Percentiles rank a stretch among this genome's conserved stretches.
Evolutionary conservation across 2,797 vertebrate genomes (phyloP).

Genomic region (Coregonus suidteri): DNA sequence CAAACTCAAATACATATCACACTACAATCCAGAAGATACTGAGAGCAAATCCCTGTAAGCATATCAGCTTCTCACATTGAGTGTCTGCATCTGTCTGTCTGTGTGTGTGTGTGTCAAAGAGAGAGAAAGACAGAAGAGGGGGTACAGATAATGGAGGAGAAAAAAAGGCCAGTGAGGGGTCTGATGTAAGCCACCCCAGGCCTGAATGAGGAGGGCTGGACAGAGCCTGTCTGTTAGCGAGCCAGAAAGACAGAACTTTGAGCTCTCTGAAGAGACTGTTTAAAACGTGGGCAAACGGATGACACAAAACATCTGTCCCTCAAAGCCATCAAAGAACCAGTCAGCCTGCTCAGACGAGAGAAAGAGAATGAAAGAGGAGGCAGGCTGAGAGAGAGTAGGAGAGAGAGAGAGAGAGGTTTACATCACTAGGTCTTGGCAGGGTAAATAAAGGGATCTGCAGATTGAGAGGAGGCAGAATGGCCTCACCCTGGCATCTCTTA

Average conservation of each 20-base stretch:
- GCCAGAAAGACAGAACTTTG: constrained; percentile 28
- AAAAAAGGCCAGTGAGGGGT: neutral
- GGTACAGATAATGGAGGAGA: neutral
- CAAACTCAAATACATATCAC: neutral
- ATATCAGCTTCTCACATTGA: neutral
- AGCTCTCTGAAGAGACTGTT: constrained; percentile 11
- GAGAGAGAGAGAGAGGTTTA: constrained; percentile 39
- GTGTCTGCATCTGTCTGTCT: neutral
- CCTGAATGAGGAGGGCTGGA: neutral
- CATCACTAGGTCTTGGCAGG: constrained; percentile 55
- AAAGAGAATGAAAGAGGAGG: constrained; percentile 28
- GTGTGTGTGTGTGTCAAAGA: neutral
- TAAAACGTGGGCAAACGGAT: constrained; percentile 45
- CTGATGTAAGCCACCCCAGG: neutral
- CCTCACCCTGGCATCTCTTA: constrained; percentile 35
- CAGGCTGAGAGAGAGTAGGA: constrained; percentile 27
- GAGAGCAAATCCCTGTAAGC: neutral
- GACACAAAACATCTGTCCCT: constrained; percentile 47
- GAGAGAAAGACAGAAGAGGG: neutral
- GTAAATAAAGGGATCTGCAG: constrained; percentile 51
- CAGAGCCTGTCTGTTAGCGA: constrained; percentile 13
- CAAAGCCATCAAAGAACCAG: constrained; percentile 39
- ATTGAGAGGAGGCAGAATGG: constrained; percentile 46
- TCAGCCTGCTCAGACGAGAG: constrained; percentile 33
- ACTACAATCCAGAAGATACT: neutral